Base-by-base conservation (phyloP, 1,140 invertebrate species). In the Bombyx mori region DNA sequence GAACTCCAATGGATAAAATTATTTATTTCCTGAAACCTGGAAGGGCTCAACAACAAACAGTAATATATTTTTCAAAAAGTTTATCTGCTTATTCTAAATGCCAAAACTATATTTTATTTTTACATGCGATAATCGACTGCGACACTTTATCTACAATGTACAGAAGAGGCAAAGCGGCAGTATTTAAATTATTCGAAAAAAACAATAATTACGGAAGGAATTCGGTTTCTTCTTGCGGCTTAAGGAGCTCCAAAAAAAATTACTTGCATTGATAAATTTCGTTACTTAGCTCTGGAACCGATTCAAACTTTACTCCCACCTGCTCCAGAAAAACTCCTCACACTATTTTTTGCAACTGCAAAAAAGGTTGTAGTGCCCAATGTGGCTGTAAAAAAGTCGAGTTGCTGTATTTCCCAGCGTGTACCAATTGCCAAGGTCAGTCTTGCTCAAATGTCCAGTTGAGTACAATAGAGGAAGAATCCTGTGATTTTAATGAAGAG, bases 291-390 rank as follows among this genome's bases (percentile, higher is more conserved):
- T 42, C 18, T 80, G 48, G 51, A 72, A 51, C 75, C 77, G 51
- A 69, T 70, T 26, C 60, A 52, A 55, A 73, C 58, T 51, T 52
- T 66, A 56, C 52, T 54, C 35, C 64, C 61, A 55, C 62, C 71
- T 60, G 74, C 69, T 55, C 74, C 73, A 63, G 62, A 63, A 43
- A 59, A 66, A 60, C 52, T 74, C 7, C 55, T 77, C 12, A 73
- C 42, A 64, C 59, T 63, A 71, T 75, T 57, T 69, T 60, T 57
- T 67, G 65, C 62, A 68, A 63, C 61, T 73, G 69, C 55, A 63
- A 57, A 57, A 74, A 64, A 60, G 54, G 53, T 56, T 71, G 71
- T 46, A 61, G 54, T 26, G 44, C 44, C 43, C 46, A 46, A 45
- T 56, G 54, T 54, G 52, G 58, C 44, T 58, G 57, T 45, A 52